Conservation (phyloP, 1,140 invertebrate species). For the Sitophilus oryzae region DNA sequence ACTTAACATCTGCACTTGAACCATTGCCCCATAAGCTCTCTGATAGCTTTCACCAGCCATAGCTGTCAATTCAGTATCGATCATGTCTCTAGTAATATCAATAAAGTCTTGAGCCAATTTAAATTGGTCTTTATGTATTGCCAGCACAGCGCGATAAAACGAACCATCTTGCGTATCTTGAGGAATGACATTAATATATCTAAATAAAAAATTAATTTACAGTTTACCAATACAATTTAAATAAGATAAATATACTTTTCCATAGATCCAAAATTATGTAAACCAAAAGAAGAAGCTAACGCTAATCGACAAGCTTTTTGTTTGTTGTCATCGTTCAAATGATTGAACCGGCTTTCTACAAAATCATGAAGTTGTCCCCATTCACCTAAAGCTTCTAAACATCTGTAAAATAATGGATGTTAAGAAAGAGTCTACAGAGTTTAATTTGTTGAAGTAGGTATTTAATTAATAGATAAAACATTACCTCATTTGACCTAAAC, state of each 20-base stretch:
- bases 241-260: constrained; percentile 46
- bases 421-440: no score
- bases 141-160: constrained; percentile 92
- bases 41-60: constrained; percentile 98
- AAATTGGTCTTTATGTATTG: constrained; percentile 84
- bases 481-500: constrained; percentile 83
- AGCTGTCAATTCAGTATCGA: constrained; percentile 95
- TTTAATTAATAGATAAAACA: not conserved
- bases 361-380: constrained; percentile 86
- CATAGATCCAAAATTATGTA: constrained; percentile 90
- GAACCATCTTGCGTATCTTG: constrained; percentile 88
- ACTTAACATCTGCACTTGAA: constrained; percentile 92
- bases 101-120: constrained; percentile 62
- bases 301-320: constrained; percentile 87
- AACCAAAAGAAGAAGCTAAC: constrained; percentile 90
- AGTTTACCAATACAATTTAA: not conserved
- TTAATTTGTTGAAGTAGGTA: no score
- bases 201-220: not conserved
- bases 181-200: constrained; percentile 78
- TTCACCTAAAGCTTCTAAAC: constrained; percentile 89
- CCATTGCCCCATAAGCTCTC: constrained; percentile 95
- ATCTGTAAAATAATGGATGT: constrained; percentile 31
- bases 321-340: constrained; percentile 61
- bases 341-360: constrained; percentile 69
- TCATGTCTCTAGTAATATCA: constrained; percentile 83